Base-by-base conservation (phyloP, 2,113 vertebrate species). In the Glaucidium brasilianum region DNA sequence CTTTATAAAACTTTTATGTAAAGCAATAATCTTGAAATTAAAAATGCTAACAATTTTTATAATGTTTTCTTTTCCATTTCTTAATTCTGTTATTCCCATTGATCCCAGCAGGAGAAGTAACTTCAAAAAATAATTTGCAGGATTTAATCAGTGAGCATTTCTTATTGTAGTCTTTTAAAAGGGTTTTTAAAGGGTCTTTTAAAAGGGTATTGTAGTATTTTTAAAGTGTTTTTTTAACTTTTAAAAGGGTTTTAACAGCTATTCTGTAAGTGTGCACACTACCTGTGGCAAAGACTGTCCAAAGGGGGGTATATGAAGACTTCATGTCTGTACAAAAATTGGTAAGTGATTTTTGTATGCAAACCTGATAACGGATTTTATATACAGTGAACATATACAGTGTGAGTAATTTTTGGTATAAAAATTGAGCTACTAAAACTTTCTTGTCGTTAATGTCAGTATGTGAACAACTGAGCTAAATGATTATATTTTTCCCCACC, bases 211-310 rank as follows among this genome's bases (percentile, higher is more conserved):
- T 39, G 39, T 39, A 39, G 39, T 39, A 39, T 39, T 39, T 45
- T 45, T 45, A 45, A 45, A 45, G 18, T 16, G 43, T 7, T 16
- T 7, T 45, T 45, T 45, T 47, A 47, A 47, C 13, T 67, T 75
- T 18, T 88, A 22, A 50, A 12, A 69, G 55, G 29, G 7, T 60
- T 69, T 45, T 68, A 87, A 43, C 16, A 78, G 45, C 43, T 63
- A 0, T 76, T 83, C 45, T 58, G 18, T 9, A 27, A 37, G 75
- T 0, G 0, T 32, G 9, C 15, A 13, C 35, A 3, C 8, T 37
- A 29, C 35, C 41, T 53, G n/a, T 55, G 59, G 47, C 50, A 71
- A 52, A 71, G 47, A 10, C 26, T 56, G 17, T 62, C 67, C 32
- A 34, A 62, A 74, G 49, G 64, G 49, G 64, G 52, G 8, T 66